These are phyloP conservation scores for Clivina fossor DNA, from an alignment of 2,888 invertebrate species.

Conservation along the genomic window DNA sequence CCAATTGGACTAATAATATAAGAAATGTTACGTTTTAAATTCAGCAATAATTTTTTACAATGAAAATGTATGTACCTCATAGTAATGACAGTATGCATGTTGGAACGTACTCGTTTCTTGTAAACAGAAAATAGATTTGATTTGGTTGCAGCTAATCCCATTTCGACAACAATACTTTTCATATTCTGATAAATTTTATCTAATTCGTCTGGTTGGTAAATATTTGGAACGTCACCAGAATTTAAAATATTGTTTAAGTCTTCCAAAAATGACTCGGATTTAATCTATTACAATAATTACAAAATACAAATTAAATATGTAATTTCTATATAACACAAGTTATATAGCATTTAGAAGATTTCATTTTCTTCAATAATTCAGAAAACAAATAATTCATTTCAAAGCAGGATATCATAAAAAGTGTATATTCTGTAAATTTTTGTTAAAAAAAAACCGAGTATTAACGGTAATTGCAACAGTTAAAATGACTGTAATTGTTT, in stretches of 20 bases:
- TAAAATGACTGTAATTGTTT: too few relatives aligned
- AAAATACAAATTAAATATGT: background rate
- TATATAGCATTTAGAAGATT: too few relatives aligned
- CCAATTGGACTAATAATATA: slow-evolving; percentile 72
- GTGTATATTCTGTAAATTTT: too few relatives aligned
- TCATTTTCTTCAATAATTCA: too few relatives aligned
- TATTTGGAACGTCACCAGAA: slow-evolving; percentile 87
- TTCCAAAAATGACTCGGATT: slow-evolving; percentile 83
- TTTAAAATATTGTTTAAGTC: slow-evolving; percentile 87
- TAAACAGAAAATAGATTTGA: slow-evolving; percentile 84
- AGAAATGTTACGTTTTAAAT: background rate
- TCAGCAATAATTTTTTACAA: background rate
- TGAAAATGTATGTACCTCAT: slow-evolving; percentile 59
- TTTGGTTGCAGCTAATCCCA: slow-evolving; percentile 75
- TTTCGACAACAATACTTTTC: slow-evolving; percentile 74
- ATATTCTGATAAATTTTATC: slow-evolving; percentile 73
- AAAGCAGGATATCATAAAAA: too few relatives aligned
- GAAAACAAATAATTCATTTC: too few relatives aligned
- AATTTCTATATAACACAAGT: too few relatives aligned
- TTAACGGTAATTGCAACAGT: too few relatives aligned
- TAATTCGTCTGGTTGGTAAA: slow-evolving; percentile 80
- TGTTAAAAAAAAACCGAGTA: too few relatives aligned
- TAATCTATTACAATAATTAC: slow-evolving; percentile 61
- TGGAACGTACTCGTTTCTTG: slow-evolving; percentile 74
- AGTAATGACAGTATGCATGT: slow-evolving; percentile 78